Percentiles rank a stretch among this genome's conserved stretches.
Conservation (phyloP, 2,888 invertebrate genomes). For the Marasmarcha lunaedactyla region DNA sequence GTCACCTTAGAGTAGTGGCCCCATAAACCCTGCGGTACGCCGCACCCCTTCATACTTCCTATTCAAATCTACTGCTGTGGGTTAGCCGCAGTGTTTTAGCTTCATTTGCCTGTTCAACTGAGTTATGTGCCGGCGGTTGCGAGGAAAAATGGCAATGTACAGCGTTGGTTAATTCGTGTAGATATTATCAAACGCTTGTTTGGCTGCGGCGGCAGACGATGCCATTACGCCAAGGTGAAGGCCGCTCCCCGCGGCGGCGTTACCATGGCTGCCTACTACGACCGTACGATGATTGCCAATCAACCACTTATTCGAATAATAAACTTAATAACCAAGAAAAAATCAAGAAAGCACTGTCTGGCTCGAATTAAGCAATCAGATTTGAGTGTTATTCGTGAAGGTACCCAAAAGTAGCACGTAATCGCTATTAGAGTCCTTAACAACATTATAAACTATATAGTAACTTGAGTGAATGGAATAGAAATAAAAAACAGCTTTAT, state of each 20-base stretch:
- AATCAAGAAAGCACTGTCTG: conserved; percentile 12
- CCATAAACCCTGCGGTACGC: conserved; percentile 31
- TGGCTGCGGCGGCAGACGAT: conserved; percentile 25
- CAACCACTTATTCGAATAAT: conserved; percentile 23
- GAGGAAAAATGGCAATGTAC: conserved; percentile 17
- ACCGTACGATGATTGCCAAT: conserved; percentile 26
- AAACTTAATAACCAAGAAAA: neutral
- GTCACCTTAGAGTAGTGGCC: conserved; percentile 39
- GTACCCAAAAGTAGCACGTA: too few relatives aligned
- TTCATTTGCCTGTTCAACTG: too few relatives aligned
- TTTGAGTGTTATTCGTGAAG: neutral
- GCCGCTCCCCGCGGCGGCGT: conserved; percentile 27
- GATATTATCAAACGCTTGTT: conserved; percentile 19
- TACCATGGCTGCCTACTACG: conserved; percentile 31
- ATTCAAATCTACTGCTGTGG: neutral
- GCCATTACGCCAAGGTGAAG: conserved; percentile 44
- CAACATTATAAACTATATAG: conserved; percentile 33
- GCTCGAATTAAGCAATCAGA: neutral
- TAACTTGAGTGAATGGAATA: conserved; percentile 36
- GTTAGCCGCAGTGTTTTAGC: too few relatives aligned
- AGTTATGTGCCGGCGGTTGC: neutral
- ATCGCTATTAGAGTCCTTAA: conserved; percentile 15
- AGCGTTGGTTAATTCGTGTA: conserved; percentile 5
- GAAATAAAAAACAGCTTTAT: conserved; percentile 28
- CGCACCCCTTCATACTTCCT: conserved; percentile 13